Base-by-base conservation (phyloP, 2,797 vertebrate species). In the Smutsia temminckii region DNA sequence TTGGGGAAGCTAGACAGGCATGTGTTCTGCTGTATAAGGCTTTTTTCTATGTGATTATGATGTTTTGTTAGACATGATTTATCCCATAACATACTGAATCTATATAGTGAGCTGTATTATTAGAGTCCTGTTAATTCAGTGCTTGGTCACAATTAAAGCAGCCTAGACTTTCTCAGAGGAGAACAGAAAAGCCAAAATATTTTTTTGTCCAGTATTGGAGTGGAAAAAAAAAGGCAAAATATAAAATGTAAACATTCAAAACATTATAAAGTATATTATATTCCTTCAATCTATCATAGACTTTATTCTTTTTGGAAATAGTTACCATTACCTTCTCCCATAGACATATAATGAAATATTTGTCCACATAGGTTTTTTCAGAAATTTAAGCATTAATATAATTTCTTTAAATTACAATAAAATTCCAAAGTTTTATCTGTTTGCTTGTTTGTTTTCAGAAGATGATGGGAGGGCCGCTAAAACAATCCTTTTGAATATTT, bases 401-500 rank as follows among this genome's bases (percentile, higher is more conserved):
- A 61, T 18, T 75, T 83, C 57, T 66, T 89, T 89, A 95, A 83
- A 68, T 93, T 63, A 75, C 7, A 78, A 61, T 46, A 77, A 91
- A 27, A 85, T n/a, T 80, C 40, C 32, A 55, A 79, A 79, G 29
- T 4, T 57, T 59, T 87, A 21, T 74, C 71, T 84, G 42, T 91
- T 89, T 85, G 40, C 42, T 85, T 85, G 34, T 71, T 93, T 91
- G n/a, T 55, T 93, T 91, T 84, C 87, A 84, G 53, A 93, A 85
- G 71, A 68, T 84, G 37, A 57, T 79, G 16, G 29, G 23, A 55
- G 32, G 42, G 64, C 63, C 20, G 63, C 21, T 29, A n/a, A 63
- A 74, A 61, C 3, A 51, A 11, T 66, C 20, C 91, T 87, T 85
- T 71, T 32, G 14, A 92, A 61, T 74, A 79, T 71, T 6, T 63